Evolutionary conservation across 2,113 vertebrate species (phyloP), one percentile per base, ranked within the genome.

Genomic region (Odocoileus virginianus): DNA sequence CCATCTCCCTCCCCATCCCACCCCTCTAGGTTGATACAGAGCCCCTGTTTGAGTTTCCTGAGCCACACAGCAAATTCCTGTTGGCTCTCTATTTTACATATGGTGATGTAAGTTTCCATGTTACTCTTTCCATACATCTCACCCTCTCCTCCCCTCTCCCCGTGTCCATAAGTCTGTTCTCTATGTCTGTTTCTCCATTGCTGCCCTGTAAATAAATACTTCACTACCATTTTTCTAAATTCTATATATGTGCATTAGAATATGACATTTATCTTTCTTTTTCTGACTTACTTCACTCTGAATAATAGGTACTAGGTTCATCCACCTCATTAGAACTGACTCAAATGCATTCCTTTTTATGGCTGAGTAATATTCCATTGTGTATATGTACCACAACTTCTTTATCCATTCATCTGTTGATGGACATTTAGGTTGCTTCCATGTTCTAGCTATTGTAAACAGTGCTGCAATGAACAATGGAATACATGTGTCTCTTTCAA

Each of bases 1-100:
- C 9, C 17, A 0, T 71, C n/a, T 36, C n/a, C 64, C 2, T 2
- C 64, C 64, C 9, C n/a, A 36, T 0, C n/a, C 17, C 64, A 71
- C 4, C n/a, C 64, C 17, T 21, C 64, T 71, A 71, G n/a, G 17
- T 71, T 6, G 64, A 10, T 12, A 0, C n/a, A 11, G 64, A 10
- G 64, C n/a, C 17, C 64, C 64, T 36, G n/a, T 36, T 21, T 36
- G 64, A 71, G n/a, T 71, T 36, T 67, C 64, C n/a, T 36, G 64
- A 71, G n/a, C 17, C 64, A 23, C 11, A 21, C 17, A 21, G 17
- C n/a, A 36, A 23, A 21, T 71, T 71, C 64, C 0, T 2, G 5
- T 21, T 23, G 7, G 64, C 64, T 71, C 0, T 71, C 64, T 71
- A 6, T 71, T 71, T 71, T 71, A 11, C 64, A 36, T 6, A 23